These are phyloP conservation scores for Liopterus haemorrhoidalis DNA, from an alignment of 2,888 invertebrate species.

Conservation along the genomic window DNA sequence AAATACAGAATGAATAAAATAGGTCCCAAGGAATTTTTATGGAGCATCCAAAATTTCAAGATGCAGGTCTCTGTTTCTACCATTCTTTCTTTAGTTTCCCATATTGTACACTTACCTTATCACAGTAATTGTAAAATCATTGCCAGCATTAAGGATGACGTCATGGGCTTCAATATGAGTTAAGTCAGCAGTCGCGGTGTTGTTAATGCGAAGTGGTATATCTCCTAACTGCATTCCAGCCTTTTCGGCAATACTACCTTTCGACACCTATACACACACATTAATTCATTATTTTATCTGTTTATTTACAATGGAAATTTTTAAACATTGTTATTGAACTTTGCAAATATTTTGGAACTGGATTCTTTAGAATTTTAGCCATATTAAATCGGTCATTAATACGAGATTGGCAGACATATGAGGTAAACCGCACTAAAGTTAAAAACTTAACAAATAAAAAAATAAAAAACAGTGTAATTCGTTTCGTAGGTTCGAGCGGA, in stretches of 20 bases:
- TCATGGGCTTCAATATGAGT: slow-evolving; percentile 75
- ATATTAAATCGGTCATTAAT: background rate
- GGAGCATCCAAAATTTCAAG: no score
- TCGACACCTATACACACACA: slow-evolving; percentile 58
- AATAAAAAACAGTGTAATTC: no score
- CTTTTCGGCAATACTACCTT: slow-evolving; percentile 73
- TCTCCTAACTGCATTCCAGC: slow-evolving; percentile 83
- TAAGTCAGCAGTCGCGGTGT: slow-evolving; percentile 58
- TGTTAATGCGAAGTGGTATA: slow-evolving; percentile 70
- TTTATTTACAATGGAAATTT: no score
- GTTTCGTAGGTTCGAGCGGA: no score
- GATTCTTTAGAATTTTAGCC: no score
- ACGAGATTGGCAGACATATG: background rate
- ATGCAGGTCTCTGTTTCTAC: no score
- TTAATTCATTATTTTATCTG: background rate
- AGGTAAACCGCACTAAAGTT: background rate
- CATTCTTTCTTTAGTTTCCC: no score
- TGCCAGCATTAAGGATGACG: slow-evolving; percentile 63
- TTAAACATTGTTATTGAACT: no score
- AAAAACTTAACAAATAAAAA: background rate
- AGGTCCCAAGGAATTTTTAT: no score
- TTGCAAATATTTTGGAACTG: no score
- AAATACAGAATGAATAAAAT: no score
- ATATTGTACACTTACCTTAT: slow-evolving; percentile 56
- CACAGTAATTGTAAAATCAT: slow-evolving; percentile 64